Evolutionary conservation across 2,888 invertebrate genomes (phyloP).

Genomic region (Aporophyla lueneburgensis): DNA sequence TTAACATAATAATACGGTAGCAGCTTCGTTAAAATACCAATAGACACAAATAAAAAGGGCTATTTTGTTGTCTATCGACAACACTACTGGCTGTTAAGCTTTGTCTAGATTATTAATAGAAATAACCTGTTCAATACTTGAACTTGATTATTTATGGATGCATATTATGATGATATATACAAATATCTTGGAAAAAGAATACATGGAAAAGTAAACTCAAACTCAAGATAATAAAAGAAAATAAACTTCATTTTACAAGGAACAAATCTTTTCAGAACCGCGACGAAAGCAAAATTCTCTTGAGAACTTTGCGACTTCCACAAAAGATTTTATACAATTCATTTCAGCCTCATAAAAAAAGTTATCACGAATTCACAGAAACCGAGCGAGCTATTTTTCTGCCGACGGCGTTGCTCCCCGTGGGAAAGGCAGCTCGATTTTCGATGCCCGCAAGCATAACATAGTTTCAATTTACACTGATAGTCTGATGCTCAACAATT

Average conservation of each 20-base stretch:
- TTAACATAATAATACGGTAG: constrained; percentile 65
- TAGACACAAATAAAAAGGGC: constrained; percentile 37
- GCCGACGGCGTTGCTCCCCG: constrained; percentile 80
- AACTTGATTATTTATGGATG: constrained; percentile 10
- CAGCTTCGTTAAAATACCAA: constrained; percentile 62
- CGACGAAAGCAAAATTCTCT: constrained; percentile 84
- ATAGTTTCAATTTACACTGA: constrained; percentile 56
- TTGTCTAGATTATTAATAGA: constrained; percentile 19
- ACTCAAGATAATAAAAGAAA: constrained; percentile 68
- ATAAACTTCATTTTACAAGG: constrained; percentile 80
- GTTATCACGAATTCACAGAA: constrained; percentile 88
- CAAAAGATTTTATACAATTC: constrained; percentile 89
- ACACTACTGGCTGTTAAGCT: constrained; percentile 14
- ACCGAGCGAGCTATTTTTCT: constrained; percentile 86
- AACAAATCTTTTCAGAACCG: constrained; percentile 82
- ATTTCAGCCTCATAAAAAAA: constrained; percentile 88
- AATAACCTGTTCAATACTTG: constrained; percentile 13
- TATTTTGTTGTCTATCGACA: constrained; percentile 26
- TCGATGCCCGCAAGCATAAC: constrained; percentile 48
- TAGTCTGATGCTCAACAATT: constrained; percentile 43
- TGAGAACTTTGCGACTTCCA: constrained; percentile 85
- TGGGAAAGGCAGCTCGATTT: constrained; percentile 82
- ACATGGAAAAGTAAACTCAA: constrained; percentile 40
- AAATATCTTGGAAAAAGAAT: constrained; percentile 36
- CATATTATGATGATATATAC: constrained; percentile 20